Conservation (phyloP, 2,797 vertebrate species). For the Ammospiza maritima region DNA sequence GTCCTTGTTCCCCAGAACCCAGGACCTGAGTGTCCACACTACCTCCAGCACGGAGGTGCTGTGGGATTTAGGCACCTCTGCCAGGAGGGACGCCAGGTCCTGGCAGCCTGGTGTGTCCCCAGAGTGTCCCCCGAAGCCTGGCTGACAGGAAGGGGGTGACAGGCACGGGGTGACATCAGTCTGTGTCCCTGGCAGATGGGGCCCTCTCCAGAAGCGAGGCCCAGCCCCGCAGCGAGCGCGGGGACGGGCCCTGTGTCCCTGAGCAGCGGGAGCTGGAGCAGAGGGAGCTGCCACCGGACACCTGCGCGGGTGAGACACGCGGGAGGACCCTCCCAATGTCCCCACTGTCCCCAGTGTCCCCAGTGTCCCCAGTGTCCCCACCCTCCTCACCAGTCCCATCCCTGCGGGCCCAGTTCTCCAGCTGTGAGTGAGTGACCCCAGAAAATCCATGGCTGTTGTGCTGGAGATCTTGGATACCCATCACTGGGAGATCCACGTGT, state of each 20-base stretch:
- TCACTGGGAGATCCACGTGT: not conserved
- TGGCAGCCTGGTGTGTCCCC: not conserved
- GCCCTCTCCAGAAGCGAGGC: conserved; percentile 55
- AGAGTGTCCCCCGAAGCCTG: not conserved
- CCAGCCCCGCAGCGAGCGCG: conserved; percentile 57
- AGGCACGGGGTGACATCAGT: not conserved
- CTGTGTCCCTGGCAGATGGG: conserved; percentile 13
- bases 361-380: not conserved
- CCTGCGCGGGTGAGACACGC: conserved; percentile 57
- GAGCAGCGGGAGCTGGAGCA: conserved; percentile 73
- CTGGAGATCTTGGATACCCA: accelerated
- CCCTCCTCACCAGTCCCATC: not conserved
- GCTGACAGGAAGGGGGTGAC: not conserved
- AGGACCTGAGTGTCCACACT: accelerated
- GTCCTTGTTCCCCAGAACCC: not conserved
- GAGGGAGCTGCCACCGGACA: conserved; percentile 62
- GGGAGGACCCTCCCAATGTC: accelerated
- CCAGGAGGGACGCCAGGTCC: not conserved
- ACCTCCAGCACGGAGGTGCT: accelerated
- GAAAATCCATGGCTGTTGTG: not conserved
- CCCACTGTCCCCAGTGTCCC: not conserved
- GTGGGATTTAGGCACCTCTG: accelerated
- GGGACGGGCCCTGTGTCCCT: conserved; percentile 68
- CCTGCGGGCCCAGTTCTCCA: not conserved
- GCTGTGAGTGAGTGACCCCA: accelerated